phyloP scores from a whole-genome alignment of 1,140 invertebrate species.

The Conus betulinus region DNA sequence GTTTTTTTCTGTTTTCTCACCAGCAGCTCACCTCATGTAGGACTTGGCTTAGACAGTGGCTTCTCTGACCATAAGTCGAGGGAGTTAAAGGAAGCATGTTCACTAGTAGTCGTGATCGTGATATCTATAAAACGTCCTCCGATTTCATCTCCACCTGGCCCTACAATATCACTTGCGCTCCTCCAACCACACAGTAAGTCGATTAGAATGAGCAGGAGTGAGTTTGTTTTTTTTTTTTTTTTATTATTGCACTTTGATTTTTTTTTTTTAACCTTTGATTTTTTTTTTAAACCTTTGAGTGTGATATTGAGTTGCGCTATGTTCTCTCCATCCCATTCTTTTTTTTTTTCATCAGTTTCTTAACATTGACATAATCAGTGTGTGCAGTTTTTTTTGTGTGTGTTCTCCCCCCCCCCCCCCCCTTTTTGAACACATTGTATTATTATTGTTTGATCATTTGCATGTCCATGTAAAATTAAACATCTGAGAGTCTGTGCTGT shows the following conservation, averaged over 20 bases:
- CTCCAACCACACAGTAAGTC: slow-evolving; percentile 56
- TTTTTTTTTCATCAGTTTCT: background rate
- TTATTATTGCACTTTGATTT: background rate
- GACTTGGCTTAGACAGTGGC: slow-evolving; percentile 41
- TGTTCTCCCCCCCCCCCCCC: too few species aligned
- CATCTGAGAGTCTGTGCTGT: too few species aligned
- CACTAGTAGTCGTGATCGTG: slow-evolving; percentile 39
- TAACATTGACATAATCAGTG: too few species aligned
- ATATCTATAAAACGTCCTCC: slow-evolving; percentile 44
- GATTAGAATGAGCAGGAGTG: background rate
- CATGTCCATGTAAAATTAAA: too few species aligned
- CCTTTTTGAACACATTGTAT: too few species aligned
- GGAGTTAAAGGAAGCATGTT: slow-evolving; percentile 52
- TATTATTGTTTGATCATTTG: too few species aligned
- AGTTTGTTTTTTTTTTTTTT: background rate
- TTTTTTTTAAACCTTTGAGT: background rate
- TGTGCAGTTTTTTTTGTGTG: too few species aligned
- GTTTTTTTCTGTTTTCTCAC: background rate
- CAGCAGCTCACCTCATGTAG: slow-evolving; percentile 39
- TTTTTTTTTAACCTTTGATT: background rate
- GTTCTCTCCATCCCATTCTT: background rate
- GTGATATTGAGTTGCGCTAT: background rate
- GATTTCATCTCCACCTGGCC: slow-evolving; percentile 50
- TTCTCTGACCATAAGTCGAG: slow-evolving; percentile 42
- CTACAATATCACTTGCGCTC: slow-evolving; percentile 58